These are phyloP conservation scores for Schlechtendalia chinensis DNA, from an alignment of 1,140 invertebrate genomes.

Conservation along the genomic window DNA sequence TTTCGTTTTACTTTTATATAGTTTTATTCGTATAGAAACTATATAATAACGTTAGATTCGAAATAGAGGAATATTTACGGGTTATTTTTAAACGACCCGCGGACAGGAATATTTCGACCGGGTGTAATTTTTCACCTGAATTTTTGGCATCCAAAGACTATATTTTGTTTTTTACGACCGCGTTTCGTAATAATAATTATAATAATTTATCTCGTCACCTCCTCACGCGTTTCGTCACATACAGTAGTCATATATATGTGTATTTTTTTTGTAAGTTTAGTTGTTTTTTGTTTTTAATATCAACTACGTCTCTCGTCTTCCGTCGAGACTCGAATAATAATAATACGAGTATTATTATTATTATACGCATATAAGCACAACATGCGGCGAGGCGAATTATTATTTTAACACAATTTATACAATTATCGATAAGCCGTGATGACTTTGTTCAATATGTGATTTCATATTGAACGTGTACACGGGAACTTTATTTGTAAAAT, in stretches of 20 bases:
- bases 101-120: slow-evolving; percentile 48
- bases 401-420: background rate
- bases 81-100: slow-evolving; percentile 37
- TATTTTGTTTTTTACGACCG: slow-evolving; percentile 35
- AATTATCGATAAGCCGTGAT: background rate
- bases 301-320: background rate
- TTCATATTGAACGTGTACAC: too few relatives aligned
- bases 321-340: background rate
- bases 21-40: background rate
- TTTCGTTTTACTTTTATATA: background rate
- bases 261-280: background rate
- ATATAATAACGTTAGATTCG: background rate
- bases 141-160: slow-evolving; percentile 46
- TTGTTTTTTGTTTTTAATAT: slow-evolving; percentile 4
- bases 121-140: slow-evolving; percentile 48
- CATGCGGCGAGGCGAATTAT: slow-evolving; percentile 2
- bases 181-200: background rate
- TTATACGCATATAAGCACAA: background rate
- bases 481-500: too few relatives aligned
- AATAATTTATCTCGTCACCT: slow-evolving; percentile 47
- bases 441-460: too few relatives aligned
- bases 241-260: slow-evolving; percentile 19
- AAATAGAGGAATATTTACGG: slow-evolving; percentile 23
- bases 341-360: too few relatives aligned
- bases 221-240: slow-evolving; percentile 36